Base-by-base conservation (phyloP, 2,113 vertebrate genomes). In the Ploceus nigricollis region DNA sequence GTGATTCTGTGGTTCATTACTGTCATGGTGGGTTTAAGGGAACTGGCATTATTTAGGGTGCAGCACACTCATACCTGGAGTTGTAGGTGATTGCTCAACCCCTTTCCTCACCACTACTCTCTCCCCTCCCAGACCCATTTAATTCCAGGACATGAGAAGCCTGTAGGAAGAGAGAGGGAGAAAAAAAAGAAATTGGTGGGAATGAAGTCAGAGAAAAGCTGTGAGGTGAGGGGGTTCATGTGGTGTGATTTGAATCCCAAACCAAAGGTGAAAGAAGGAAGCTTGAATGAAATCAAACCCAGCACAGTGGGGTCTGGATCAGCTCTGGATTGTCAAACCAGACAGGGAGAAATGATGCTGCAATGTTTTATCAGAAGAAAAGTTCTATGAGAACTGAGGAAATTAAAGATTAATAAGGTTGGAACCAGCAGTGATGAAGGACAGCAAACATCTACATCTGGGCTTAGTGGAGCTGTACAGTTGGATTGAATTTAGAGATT, bases 11-110 rank as follows among this genome's bases (percentile, higher is more conserved):
- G 39, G 14, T 44, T 90, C 35, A 6, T 57, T 51, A 35, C 10
- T 16, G 21, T 25, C 35, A 0, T 0, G 0, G 25, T 39, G 27
- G 18, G 15, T 64, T 90, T 39, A 19, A 25, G 39, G 17, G 3
- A 22, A 13, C 30, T 31, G 20, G 0, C 3, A 7, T 30, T 25
- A 42, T 11, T 21, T 9, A 7, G 1, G 15, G 22, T 35, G 31
- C 40, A 72, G 48, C 11, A 31, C 30, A 8, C 33, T 53, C 35
- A 5, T 2, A 51, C 19, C 16, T 60, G 68, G 28, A 44, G 9
- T 1, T 63, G 24, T 5, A 56, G 35, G 12, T 44, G 75, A 14
- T 24, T 64, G 7, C 10, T n/a, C 70, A 47, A 1, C 9, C 17
- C n/a, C 10, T 42, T 66, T 56, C 44, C 33, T 56, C 39, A 63